These are phyloP conservation scores for Steatornis caripensis DNA, from an alignment of 2,113 vertebrate genomes.

Conservation along the genomic window DNA sequence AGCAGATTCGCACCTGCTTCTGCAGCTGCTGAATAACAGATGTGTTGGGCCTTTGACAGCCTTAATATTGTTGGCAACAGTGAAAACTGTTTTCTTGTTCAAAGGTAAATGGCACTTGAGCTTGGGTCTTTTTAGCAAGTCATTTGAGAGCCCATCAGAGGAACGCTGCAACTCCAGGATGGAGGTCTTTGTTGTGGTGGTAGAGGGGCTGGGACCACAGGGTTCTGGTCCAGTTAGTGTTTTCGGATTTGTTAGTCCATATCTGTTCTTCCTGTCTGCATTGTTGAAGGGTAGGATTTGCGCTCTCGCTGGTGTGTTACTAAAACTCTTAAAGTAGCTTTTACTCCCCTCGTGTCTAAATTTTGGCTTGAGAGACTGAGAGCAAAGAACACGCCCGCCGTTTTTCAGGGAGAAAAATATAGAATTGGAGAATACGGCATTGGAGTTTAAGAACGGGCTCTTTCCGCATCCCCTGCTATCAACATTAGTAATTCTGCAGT, in stretches of 20 bases:
- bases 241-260: background rate
- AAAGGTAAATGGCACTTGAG: background rate
- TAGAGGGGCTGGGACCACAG: background rate
- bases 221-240: background rate
- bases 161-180: background rate
- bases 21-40: slow-evolving; percentile 45
- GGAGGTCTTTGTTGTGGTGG: background rate
- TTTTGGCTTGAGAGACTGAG: background rate
- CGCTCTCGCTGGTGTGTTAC: background rate
- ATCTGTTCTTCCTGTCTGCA: background rate
- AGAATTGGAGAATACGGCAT: background rate
- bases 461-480: background rate
- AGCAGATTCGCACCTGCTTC: slow-evolving; percentile 8
- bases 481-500: background rate
- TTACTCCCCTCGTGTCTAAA: background rate
- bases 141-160: background rate
- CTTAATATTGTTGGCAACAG: background rate
- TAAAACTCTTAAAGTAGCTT: background rate
- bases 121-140: background rate
- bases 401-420: background rate
- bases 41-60: background rate
- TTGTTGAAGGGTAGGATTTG: background rate
- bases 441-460: background rate
- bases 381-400: background rate
- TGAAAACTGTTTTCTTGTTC: background rate